Base-by-base conservation (phyloP, 2,797 vertebrate species). In the Anguilla marmorata region DNA sequence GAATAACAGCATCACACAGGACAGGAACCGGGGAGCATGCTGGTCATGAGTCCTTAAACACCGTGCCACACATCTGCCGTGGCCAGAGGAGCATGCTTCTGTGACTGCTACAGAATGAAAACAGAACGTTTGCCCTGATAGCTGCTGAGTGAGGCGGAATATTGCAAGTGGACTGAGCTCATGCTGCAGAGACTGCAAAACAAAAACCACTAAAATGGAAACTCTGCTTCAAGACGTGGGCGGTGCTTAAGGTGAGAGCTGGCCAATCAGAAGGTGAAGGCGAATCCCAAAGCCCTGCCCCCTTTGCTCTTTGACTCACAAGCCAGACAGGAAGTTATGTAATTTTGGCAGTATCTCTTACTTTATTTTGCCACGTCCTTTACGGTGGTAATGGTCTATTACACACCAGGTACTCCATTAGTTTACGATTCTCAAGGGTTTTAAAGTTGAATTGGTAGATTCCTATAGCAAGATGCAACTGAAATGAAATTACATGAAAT, bases 321-420 rank as follows among this genome's bases (percentile, higher is more conserved):
- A 91, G 89, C 88, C 91, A 93, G 91, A 90, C 90, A 92, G 90
- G 91, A 88, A 82, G 92, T 95, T 96, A 95, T 92, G 95, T 94
- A 95, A 95, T 95, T 92, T 89, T 92, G 93, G 91, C 93, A 95
- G 95, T 93, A 94, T 92, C 90, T 93, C 92, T 91, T 92, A 93
- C 89, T 91, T 90, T 93, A 92, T 93, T 92, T 91, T 90, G 91
- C 91, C 91, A 85, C 54, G 74, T 76, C 48, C 21, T 72, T 7
- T 24, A 41, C 45, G 82, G 74, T 66, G 69, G 66, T 16, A 48
- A n/a, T 84, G 19, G 48, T 50, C 69, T 11, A 16, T 12, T 21
- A 33, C 45, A 50, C 37, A 80, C 52, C 41, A 84, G 45, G 84
- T 37, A 87, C 45, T 14, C 60, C 60, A 69, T 50, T 72, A 50